Base-by-base conservation (phyloP, 2,888 invertebrate species). In the Rhagophthalmus giganteus region DNA sequence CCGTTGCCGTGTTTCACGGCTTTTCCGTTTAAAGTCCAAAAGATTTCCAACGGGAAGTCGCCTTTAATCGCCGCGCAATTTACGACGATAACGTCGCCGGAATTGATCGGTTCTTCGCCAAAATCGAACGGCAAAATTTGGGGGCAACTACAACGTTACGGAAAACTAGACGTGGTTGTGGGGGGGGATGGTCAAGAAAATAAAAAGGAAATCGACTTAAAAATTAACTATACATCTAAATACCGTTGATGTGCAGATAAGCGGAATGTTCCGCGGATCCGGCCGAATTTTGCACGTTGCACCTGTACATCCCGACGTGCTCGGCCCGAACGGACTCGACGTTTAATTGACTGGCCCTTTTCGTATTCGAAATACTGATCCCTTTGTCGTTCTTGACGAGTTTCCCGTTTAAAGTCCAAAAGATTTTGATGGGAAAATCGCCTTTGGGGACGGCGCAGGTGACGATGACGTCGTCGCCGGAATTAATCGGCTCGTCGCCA, bases 241-340 rank as follows among this genome's bases (percentile, higher is more conserved):
- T 16, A 89, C 88, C 88, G 74, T 87, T 84, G 62, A 89, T 85
- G 77, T 82, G 80, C 68, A 90, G 76, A 63, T 79, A 76, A 62
- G 87, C 81, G 30, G 84, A 81, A 68, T 83, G 83, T 74, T 82
- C 84, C 60, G 82, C 79, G 62, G 78, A 78, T 58, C 89, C 90
- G 33, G 87, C 88, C 66, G 74, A 77, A 74, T 90, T 90, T 60
- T 78, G 80, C n/a, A 87, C 90, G 44, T 83, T 80, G 70, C 90
- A 90, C 28, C 86, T 87, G 68, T 88, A 90, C 66, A 83, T 80
- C 48, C 90, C 90, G 58, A 84, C 82, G 70, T 89, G 87, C 44
- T 80, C 79, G 60, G 83, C 84, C 66, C 81, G 82, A 58, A 86
- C 87, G 54, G 82, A 79, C 63, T 86, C 85, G 66, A 90, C 84